Evolutionary conservation across 2,113 vertebrate genomes (phyloP).

Genomic region (Strix uralensis): DNA sequence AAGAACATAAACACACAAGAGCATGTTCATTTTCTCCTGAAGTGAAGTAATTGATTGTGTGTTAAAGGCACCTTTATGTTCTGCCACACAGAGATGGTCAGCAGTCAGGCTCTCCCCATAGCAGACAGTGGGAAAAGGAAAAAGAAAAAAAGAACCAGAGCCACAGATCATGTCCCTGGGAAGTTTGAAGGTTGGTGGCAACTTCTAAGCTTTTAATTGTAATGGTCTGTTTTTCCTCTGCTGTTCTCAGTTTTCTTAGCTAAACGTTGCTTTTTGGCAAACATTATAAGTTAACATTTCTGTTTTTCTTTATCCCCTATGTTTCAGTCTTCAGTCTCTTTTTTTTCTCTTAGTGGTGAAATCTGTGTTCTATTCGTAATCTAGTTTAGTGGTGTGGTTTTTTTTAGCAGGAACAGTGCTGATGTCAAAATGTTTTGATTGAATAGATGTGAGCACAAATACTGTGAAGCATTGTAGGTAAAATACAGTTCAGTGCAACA

Average conservation of each 20-base stretch:
- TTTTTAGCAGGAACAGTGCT: not conserved
- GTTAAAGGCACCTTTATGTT: constrained; percentile 27
- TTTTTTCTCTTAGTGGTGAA: not conserved
- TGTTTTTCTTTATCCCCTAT: not conserved
- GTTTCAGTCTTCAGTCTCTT: not conserved
- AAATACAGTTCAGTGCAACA: not conserved
- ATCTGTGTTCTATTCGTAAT: not conserved
- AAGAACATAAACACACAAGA: not conserved
- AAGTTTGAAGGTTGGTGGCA: constrained; percentile 86
- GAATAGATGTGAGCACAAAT: not conserved
- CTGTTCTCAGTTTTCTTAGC: not conserved
- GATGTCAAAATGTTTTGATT: not conserved
- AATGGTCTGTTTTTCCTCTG: not conserved
- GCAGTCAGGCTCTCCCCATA: constrained; percentile 86
- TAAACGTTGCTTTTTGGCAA: not conserved
- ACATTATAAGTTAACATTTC: not conserved
- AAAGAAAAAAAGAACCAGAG: constrained; percentile 90
- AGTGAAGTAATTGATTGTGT: not conserved
- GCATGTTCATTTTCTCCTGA: not conserved
- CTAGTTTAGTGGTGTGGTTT: not conserved
- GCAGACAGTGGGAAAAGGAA: constrained; percentile 81
- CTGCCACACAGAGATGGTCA: constrained; percentile 80
- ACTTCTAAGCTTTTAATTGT: not conserved
- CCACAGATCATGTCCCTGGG: constrained; percentile 82
- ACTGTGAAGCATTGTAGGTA: not conserved